A percentile compares a stretch with the other conserved stretches of the same genome.
These are phyloP conservation scores for Campoletis sonorensis DNA, from an alignment of 1,140 invertebrate species.

Conservation along the genomic window DNA sequence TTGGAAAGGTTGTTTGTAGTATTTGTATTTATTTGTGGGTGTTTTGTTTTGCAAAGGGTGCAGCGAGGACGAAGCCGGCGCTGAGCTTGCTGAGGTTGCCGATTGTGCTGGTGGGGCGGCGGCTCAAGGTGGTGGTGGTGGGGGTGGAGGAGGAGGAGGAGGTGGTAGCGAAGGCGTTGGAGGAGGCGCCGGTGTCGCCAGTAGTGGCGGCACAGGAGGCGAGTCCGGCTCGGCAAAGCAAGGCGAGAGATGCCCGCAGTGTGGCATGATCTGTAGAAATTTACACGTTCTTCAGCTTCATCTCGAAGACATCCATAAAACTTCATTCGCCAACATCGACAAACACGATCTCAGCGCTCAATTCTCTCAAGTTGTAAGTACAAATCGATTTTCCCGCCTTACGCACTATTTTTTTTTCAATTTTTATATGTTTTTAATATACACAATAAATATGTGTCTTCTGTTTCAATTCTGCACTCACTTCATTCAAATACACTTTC, in stretches of 20 bases:
- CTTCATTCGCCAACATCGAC: slow-evolving; percentile 67
- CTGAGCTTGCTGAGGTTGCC: slow-evolving; percentile 70
- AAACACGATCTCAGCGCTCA: slow-evolving; percentile 74
- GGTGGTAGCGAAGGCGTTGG: slow-evolving; percentile 58
- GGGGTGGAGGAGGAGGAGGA: slow-evolving; percentile 56
- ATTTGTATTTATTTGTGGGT: not conserved
- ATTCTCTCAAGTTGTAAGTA: slow-evolving; percentile 76
- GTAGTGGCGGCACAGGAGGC: slow-evolving; percentile 44
- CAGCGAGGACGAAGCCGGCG: slow-evolving; percentile 75
- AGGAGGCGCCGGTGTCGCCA: slow-evolving; percentile 27
- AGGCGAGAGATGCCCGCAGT: slow-evolving; percentile 73
- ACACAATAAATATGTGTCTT: not conserved
- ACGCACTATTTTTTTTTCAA: no score
- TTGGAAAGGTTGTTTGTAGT: not conserved
- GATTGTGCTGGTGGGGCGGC: slow-evolving; percentile 68
- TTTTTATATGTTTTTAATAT: not conserved
- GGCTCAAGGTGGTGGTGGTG: slow-evolving; percentile 49
- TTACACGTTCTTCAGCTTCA: slow-evolving; percentile 72
- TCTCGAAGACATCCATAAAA: slow-evolving; percentile 73
- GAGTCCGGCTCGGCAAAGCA: slow-evolving; percentile 61
- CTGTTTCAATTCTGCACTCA: no score
- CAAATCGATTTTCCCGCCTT: not conserved
- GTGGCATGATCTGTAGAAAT: slow-evolving; percentile 72
- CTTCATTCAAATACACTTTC: no score
- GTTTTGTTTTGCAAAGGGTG: slow-evolving; percentile 62